Percentiles rank a stretch among this genome's conserved stretches.
These are phyloP conservation scores for Sebastiscus tertius DNA, from an alignment of 2,797 vertebrate species.

Conservation along the genomic window DNA sequence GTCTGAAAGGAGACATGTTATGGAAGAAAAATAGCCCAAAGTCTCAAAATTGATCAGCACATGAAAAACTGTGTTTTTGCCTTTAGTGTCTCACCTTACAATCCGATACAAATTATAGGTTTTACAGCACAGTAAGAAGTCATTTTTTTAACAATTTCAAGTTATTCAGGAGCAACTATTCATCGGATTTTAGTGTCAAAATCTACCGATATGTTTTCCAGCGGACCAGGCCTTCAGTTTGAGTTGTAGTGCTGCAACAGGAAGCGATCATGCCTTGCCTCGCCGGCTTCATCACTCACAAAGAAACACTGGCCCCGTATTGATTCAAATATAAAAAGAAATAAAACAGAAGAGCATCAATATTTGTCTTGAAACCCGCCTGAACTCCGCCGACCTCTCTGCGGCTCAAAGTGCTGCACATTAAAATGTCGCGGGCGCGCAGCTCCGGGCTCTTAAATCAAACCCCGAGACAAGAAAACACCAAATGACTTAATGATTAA, in stretches of 20 bases:
- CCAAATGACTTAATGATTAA: constrained; percentile 37
- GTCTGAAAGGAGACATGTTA: too few species aligned
- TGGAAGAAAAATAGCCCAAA: too few species aligned
- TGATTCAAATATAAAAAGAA: constrained; percentile 31
- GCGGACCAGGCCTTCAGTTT: neutral
- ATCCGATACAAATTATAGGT: neutral
- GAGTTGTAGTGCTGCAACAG: neutral
- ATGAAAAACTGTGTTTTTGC: too few species aligned
- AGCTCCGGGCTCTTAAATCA: constrained; percentile 16
- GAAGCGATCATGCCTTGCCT: neutral
- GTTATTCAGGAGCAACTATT: neutral
- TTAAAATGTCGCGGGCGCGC: constrained; percentile 1
- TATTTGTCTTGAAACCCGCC: constrained; percentile 10
- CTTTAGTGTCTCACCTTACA: neutral
- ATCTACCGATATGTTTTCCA: neutral
- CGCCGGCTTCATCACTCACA: constrained; percentile 25
- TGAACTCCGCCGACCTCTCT: neutral
- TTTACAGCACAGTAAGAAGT: too few species aligned
- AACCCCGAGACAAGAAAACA: constrained; percentile 15
- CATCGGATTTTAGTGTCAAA: neutral
- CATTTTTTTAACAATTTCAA: neutral
- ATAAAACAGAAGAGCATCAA: constrained; percentile 30
- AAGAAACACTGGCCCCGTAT: constrained; percentile 15
- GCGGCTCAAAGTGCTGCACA: constrained; percentile 9
- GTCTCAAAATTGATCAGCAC: too few species aligned